Base-by-base conservation (phyloP, 2,113 vertebrate species). In the Empidonax traillii region DNA sequence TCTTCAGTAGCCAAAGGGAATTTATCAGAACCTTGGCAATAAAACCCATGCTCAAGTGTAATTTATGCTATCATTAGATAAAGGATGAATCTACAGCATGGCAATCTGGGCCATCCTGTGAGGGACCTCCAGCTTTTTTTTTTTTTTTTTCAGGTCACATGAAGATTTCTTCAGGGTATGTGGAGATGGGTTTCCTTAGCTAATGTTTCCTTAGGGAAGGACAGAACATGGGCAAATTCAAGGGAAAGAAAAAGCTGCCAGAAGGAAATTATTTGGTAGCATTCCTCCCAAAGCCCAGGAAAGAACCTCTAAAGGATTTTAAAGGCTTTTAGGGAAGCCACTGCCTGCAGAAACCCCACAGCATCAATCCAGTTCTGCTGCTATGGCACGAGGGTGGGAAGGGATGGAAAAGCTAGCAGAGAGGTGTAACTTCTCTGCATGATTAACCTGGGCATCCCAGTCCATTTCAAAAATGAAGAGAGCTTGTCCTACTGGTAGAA, bases 341-440 rank as follows among this genome's bases (percentile, higher is more conserved):
- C 28, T 62, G 75, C 65, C 43, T 90, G 90, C 13, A 44, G 78
- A 87, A 87, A 27, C 3, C 25, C 9, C 31, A 18, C 17, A 84
- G 59, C 59, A 85, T 31, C 41, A 69, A 37, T n/a, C 30, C 66
- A 53, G 10, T 47, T 24, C 44, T 1, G 4, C 25, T 61, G 27
- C 79, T 49, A 4, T 0, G 58, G 22, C 7, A 8, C 1, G 9
- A 53, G 31, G 18, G 41, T 53, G 5, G 23, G 63, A 89, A n/a
- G 35, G 9, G 13, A 72, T 12, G 3, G 58, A 75, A 78, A 33
- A 87, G 71, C 19, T 24, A 53, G 17, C 14, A 56, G 22, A 61
- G 52, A 67, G 8, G 17, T 0, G 0, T 14, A 62, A 25, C 37
- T 30, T 85, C 31, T 28, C 51, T 37, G 27, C 1, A 0, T 22